Conservation (phyloP, 2,113 vertebrate species). For the Aepyceros melampus region DNA sequence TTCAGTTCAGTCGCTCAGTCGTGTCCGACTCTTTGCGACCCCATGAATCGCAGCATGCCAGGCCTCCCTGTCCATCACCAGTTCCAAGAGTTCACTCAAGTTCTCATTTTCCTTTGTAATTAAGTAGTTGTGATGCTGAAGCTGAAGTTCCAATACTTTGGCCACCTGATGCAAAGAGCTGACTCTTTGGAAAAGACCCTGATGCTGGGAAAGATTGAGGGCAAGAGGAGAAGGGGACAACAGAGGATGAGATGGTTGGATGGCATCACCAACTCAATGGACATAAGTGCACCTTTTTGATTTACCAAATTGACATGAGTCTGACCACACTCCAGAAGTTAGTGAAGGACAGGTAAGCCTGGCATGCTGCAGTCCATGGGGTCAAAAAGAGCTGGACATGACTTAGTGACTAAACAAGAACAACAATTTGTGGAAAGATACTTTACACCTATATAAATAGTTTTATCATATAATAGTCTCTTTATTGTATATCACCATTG, state of each 20-base stretch:
- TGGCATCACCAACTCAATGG: background rate
- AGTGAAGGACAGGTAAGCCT: background rate
- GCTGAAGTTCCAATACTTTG: background rate
- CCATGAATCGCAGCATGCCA: too few species aligned
- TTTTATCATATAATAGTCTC: background rate
- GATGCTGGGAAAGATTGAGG: background rate
- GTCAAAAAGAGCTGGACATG: background rate
- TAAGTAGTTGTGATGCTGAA: background rate
- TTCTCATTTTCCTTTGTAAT: background rate
- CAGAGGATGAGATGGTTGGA: background rate
- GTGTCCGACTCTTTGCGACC: too few species aligned
- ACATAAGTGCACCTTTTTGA: background rate
- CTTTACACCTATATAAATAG: background rate
- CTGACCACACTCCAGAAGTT: background rate
- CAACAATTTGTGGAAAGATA: background rate
- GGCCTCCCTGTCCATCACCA: too few species aligned
- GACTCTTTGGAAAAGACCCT: background rate
- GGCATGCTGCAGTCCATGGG: background rate
- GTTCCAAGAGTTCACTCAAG: too few species aligned
- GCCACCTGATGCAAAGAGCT: background rate
- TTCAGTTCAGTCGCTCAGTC: too few species aligned
- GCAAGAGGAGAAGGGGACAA: background rate
- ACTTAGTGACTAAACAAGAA: background rate
- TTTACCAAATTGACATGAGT: background rate
- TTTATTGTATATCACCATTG: background rate